Evolutionary conservation across 1,140 invertebrate genomes (phyloP), one percentile per base, ranked within the genome.

Genomic region (Drosophila parabipectinata): DNA sequence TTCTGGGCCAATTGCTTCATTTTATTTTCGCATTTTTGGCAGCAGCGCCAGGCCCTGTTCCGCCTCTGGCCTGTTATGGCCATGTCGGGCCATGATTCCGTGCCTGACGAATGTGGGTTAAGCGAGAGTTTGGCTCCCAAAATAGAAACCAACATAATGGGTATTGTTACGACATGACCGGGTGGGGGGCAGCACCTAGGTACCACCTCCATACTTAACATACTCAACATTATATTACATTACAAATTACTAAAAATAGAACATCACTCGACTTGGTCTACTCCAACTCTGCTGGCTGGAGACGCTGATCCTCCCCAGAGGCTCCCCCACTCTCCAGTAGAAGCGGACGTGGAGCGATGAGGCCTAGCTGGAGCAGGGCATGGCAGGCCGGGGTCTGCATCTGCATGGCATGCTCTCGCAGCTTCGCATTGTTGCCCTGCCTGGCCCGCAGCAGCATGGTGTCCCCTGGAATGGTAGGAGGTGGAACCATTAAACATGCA

Each of bases 1-100:
- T 76, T 84, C 73, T 85, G 68, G 73, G 81, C 60, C 81, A 84
- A 84, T 84, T 80, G 81, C 77, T 85, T 77, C 62, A 73, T 58
- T 64, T 71, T 55, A 55, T 54, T 68, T 58, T 77, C 15, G 54
- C 52, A 41, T 72, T 72, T 51, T 14, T 28, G 39, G 44, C 34
- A 37, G 34, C 10, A 9, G 45, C 63, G 52, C 14, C 24, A 44
- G 47, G 48, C 18, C 54, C 74, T 73, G 51, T 21, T 18, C 26
- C 26, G 26, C 26, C 26, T 5, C 26, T 26, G 26, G 26, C 26
- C 24, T 41, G 39, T 44, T 37, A 14, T 45, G 14, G 41, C 26
- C 21, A 21, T 3, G 21, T 21, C 21, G 21, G 21, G 21, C 18
- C 18, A 18, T 18, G 18, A 21, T 21, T 21, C 21, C 21, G 21